Base-by-base conservation (phyloP, 2,888 invertebrate species). In the Steinernema scapterisci region DNA sequence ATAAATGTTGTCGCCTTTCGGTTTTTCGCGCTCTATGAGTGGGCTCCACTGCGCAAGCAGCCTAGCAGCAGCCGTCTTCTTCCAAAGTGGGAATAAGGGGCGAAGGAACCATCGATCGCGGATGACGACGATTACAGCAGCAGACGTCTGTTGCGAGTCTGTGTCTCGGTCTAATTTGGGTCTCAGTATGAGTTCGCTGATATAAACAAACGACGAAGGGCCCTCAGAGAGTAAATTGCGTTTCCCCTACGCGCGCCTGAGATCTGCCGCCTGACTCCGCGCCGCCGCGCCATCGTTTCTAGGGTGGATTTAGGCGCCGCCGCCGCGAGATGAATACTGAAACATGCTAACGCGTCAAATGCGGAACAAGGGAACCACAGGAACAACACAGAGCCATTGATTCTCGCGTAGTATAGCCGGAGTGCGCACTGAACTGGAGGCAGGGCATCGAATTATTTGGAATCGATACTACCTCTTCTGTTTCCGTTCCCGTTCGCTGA, bases 351-450 rank as follows among this genome's bases (percentile, higher is more conserved):
- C 38, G 38, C 38, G 38, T 38, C 38, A 38, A 38, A 38, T 6
- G 46, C 48, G 19, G 3, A 16, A 48, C 48, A 48, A 48, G n/a
- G 48, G 48, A 48, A 48, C 3, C n/a, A 19, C 48, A 19, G 13
- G 16, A 48, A 19, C 48, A 48, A 48, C 16, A 16, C 48, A 3
- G 38, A 38, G 38, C 38, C 38, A 38, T 38, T 38, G 38, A 38
- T 38, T 38, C 3, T 38, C 38, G 38, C 9, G 38, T 38, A 38
- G 52, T 23, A 52, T 21, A 52, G 23, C 21, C 9, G 23, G 52
- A 31, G 31, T 63, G 63, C 63, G 63, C 63, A 38, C 63, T 21
- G 25, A 63, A 63, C 63, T 63, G 63, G 63, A 25, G 63, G 27
- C 19, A 13, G n/a, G 63, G 25, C 63, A 63, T 63, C 63, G 27